Base-by-base conservation (phyloP, 2,888 invertebrate genomes). In the Acrobasis consociella region DNA sequence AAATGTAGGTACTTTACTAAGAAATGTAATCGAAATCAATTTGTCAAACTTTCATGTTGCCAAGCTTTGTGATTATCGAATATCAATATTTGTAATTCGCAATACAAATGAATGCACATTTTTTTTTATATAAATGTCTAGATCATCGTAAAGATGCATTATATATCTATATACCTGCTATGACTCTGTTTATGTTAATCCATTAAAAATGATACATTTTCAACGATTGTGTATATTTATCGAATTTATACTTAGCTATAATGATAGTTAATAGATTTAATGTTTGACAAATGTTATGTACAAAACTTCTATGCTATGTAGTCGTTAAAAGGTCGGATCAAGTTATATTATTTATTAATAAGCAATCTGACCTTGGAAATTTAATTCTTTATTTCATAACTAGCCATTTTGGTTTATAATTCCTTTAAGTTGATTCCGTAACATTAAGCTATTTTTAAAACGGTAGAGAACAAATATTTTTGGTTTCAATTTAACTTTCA, bases 241-340 rank as follows among this genome's bases (percentile, higher is more conserved):
- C 46, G 46, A n/a, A 46, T 46, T 46, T 46, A 46, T 46, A 46
- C n/a, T 46, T 13, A 46, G n/a, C 46, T 46, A 42, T 13, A 46
- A n/a, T 46, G 13, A 46, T 46, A 13, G 13, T 46, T n/a, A 13
- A 46, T 46, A 46, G 46, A 46, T 46, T 46, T 46, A 31, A 46
- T 46, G 46, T 46, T 46, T 13, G n/a, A 46, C 46, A 46, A 46
- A 46, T 46, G 46, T 46, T 46, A 46, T 46, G 46, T 46, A 46
- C 46, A 46, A 31, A 46, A 46, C 46, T 46, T 46, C 46, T 46
- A 2, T 46, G n/a, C 9, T 31, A 31, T 46, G 13, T 46, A 13
- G 11, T 13, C 46, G 13, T 46, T 46, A 46, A 22, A 22, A 46
- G 46, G 46, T 46, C 46, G 7, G 46, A n/a, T n/a, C 46, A 46